These are phyloP conservation scores for Zoanthus gigantus DNA, from an alignment of 92 coral and sea anemone species.

Conservation along the genomic window DNA sequence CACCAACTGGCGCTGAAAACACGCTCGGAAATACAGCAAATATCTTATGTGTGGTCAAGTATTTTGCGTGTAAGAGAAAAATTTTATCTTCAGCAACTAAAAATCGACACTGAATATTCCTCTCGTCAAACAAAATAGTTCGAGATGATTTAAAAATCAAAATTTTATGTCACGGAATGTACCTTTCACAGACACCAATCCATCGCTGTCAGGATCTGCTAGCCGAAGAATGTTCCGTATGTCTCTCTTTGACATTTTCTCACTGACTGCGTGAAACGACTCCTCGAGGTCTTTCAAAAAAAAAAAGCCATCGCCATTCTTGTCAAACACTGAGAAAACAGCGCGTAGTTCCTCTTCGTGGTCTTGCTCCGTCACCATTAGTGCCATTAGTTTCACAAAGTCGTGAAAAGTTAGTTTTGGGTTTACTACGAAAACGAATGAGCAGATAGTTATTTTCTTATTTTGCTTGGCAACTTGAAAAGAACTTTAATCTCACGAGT, in stretches of 20 bases:
- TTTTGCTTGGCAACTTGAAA: too few relatives aligned
- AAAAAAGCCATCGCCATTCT: conserved; percentile 53
- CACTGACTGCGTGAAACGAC: conserved; percentile 61
- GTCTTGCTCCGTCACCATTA: conserved; percentile 67
- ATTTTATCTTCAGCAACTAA: too few relatives aligned
- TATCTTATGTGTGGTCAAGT: too few relatives aligned
- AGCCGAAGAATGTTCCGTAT: conserved; percentile 47
- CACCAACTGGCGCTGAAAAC: too few relatives aligned
- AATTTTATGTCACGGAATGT: neutral
- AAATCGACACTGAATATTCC: too few relatives aligned
- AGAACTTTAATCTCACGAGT: too few relatives aligned
- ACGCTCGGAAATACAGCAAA: too few relatives aligned
- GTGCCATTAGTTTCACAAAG: conserved; percentile 62
- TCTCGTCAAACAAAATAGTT: too few relatives aligned
- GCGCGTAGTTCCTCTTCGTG: conserved; percentile 48
- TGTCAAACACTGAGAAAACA: conserved; percentile 70
- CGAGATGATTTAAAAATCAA: neutral
- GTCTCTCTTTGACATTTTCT: conserved; percentile 60
- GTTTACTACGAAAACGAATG: conserved; percentile 46
- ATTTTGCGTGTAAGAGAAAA: too few relatives aligned
- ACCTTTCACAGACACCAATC: conserved; percentile 60
- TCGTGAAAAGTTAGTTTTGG: conserved; percentile 58
- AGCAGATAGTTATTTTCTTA: too few relatives aligned
- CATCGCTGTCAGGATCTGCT: conserved; percentile 64
- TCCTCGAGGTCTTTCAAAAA: conserved; percentile 57